Conservation (phyloP, 2,797 vertebrate genomes). For the Chrysolophus pictus region DNA sequence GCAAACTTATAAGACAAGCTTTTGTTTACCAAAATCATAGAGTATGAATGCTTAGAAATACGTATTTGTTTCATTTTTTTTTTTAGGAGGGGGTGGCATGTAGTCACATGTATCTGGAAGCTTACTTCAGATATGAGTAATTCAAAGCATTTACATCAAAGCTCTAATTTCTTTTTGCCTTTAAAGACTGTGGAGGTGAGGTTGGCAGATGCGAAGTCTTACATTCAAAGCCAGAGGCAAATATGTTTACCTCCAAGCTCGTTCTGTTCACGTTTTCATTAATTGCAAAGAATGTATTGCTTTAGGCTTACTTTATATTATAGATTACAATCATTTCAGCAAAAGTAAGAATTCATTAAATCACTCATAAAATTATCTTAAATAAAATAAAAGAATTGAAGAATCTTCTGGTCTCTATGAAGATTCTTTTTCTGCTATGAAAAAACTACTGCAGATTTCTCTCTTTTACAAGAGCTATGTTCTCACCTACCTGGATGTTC, state of each 20-base stretch:
- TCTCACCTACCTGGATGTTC: background rate
- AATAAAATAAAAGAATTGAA: background rate
- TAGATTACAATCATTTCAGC: background rate
- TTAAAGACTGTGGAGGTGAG: background rate
- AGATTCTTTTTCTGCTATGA: no score
- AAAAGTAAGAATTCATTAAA: background rate
- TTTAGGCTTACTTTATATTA: background rate
- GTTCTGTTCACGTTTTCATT: background rate
- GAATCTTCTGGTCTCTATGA: background rate
- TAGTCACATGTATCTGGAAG: background rate
- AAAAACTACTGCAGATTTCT: background rate
- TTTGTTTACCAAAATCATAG: background rate
- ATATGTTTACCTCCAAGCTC: background rate
- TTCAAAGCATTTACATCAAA: constrained; percentile 41
- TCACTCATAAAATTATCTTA: background rate
- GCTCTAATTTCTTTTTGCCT: background rate
- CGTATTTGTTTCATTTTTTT: background rate
- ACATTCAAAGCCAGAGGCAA: background rate
- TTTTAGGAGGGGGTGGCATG: background rate
- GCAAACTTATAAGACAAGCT: background rate
- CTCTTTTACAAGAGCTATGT: background rate
- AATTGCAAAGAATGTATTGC: background rate
- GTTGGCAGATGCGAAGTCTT: background rate
- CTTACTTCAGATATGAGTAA: background rate
- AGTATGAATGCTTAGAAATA: background rate